These are phyloP conservation scores for Drosophila yakuba DNA, from an alignment of 1,140 invertebrate genomes.

Conservation along the genomic window DNA sequence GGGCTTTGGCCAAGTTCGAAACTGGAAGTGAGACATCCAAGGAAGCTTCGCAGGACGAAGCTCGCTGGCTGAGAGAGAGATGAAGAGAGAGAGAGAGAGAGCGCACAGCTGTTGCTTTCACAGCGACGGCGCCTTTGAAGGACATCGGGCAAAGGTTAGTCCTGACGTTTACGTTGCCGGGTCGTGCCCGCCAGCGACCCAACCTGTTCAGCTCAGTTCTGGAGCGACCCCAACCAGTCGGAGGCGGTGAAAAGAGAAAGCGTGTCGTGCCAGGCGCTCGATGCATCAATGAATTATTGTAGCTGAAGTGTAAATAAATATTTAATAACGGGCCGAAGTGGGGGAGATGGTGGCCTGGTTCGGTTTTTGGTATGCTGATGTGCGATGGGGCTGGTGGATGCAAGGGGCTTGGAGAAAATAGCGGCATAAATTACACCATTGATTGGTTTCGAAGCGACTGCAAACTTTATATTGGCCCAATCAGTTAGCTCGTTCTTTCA, in stretches of 20 bases:
- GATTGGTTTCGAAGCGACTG: conserved; percentile 57
- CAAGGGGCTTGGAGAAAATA: conserved; percentile 20
- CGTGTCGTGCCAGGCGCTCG: conserved; percentile 73
- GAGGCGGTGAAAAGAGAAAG: conserved; percentile 14
- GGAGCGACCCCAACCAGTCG: conserved; percentile 46
- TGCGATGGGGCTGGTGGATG: no score
- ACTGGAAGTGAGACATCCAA: conserved; percentile 55
- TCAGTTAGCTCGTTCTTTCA: conserved; percentile 42
- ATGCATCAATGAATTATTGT: conserved; percentile 82
- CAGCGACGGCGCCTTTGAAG: conserved; percentile 80
- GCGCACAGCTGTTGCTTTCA: conserved; percentile 82
- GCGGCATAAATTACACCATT: conserved; percentile 75
- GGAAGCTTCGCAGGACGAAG: conserved; percentile 33
- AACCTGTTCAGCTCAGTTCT: conserved; percentile 33
- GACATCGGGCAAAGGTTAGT: conserved; percentile 80
- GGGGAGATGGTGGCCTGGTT: conserved; percentile 1
- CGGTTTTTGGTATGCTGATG: conserved; percentile 1
- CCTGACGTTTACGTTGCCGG: conserved; percentile 81
- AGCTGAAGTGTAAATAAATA: conserved; percentile 82
- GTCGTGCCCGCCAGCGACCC: conserved; percentile 59
- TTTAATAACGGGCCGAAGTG: conserved; percentile 69
- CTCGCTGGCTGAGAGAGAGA: conserved; percentile 40
- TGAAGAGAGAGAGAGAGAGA: conserved; percentile 43
- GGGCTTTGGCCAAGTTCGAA: conserved; percentile 66
- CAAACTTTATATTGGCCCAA: conserved; percentile 58